Percentiles rank a stretch among this genome's conserved stretches.
Conservation (phyloP, 2,113 vertebrate species). For the Thunnus thynnus region DNA sequence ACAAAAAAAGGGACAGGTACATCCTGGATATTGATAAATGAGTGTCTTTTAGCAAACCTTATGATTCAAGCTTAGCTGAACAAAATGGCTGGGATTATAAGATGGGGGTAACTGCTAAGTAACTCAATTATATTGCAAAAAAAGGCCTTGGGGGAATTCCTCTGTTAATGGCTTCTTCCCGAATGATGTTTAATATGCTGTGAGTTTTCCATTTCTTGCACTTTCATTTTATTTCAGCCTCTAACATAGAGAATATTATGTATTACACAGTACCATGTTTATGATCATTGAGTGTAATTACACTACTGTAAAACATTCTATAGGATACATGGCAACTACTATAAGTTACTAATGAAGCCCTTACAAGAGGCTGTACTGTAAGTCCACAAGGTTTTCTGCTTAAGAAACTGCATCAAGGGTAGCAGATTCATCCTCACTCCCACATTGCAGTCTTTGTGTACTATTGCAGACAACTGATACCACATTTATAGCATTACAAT, state of each 20-base stretch:
- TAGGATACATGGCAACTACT: conserved; percentile 6
- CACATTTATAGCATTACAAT: too few relatives aligned
- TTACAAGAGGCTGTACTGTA: neutral
- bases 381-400: conserved; percentile 2
- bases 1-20: conserved; percentile 11
- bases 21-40: conserved; percentile 53
- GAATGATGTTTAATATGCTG: conserved; percentile 52
- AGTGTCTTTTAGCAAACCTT: conserved; percentile 53
- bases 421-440: neutral
- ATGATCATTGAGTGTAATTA: conserved; percentile 47
- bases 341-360: conserved; percentile 10
- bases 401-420: conserved; percentile 1
- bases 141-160: conserved; percentile 58
- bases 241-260: conserved; percentile 19
- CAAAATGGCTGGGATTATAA: conserved; percentile 56
- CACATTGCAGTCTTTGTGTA: conserved; percentile 7
- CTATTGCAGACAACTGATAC: neutral
- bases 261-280: conserved; percentile 26
- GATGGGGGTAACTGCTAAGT: conserved; percentile 64
- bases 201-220: conserved; percentile 39
- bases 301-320: conserved; percentile 16
- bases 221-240: conserved; percentile 39
- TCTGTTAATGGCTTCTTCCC: conserved; percentile 60
- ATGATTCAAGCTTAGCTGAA: conserved; percentile 68
- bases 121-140: conserved; percentile 65